Percentiles rank a stretch among this genome's conserved stretches.
Evolutionary conservation across 1,140 invertebrate genomes (phyloP).

Genomic region (Latrodectus geometricus): DNA sequence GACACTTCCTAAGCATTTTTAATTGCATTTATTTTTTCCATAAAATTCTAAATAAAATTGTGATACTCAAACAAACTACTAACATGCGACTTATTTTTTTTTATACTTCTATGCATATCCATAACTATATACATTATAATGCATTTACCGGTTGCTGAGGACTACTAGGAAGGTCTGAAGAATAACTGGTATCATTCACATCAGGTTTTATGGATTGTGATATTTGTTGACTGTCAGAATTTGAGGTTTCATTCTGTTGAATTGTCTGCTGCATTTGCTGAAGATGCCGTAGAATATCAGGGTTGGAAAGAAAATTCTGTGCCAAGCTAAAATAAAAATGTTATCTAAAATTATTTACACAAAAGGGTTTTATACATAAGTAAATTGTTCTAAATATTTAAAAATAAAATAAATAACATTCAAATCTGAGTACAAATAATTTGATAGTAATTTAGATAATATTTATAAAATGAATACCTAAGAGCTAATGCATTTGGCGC

Average conservation of each 20-base stretch:
- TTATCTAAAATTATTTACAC: neutral
- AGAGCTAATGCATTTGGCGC: constrained; percentile 48
- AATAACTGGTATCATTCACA: neutral
- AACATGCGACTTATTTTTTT: too few species aligned
- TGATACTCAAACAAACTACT: too few species aligned
- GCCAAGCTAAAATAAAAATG: constrained; percentile 67
- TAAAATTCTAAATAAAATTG: too few species aligned
- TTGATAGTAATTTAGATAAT: too few species aligned
- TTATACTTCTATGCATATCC: too few species aligned
- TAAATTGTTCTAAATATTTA: too few species aligned
- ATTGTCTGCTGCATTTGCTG: constrained; percentile 73
- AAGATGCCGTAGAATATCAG: constrained; percentile 78
- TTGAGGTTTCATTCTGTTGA: constrained; percentile 71
- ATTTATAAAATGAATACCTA: constrained; percentile 22
- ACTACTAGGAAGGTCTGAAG: neutral
- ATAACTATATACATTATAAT: too few species aligned
- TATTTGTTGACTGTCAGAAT: constrained; percentile 33
- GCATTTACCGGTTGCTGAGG: neutral
- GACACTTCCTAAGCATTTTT: too few species aligned
- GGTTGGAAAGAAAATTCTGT: constrained; percentile 77
- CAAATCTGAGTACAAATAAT: too few species aligned
- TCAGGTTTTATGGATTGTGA: neutral
- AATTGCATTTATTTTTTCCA: too few species aligned
- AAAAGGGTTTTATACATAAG: neutral
- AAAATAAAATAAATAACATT: too few species aligned